Evolutionary conservation across 1,140 invertebrate genomes (phyloP), one percentile per base, ranked within the genome.

Genomic region (Diorhabda elongata): DNA sequence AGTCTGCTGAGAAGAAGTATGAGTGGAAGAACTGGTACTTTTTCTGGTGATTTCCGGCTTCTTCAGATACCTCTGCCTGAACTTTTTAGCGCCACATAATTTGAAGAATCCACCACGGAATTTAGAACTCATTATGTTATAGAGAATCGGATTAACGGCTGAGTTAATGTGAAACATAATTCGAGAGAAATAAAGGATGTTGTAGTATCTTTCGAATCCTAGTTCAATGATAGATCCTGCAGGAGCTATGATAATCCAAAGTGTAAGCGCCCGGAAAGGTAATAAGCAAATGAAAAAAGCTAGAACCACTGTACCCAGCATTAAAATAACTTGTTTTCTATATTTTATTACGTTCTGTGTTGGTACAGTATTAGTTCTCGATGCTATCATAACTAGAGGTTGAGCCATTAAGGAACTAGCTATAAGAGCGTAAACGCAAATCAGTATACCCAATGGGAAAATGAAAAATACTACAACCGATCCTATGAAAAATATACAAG

Each of bases 121-220:
- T 81, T 95, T 96, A 0, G 92, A 93, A n/a, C 92, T 95, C 90
- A 94, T 94, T 8, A 94, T 84, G 79, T 93, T 93, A 82, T 96
- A 96, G 9, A 96, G 84, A 73, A 96, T 93, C 3, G 94, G 94
- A 82, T 96, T 96, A 67, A 95, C 89, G 42, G 93, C 92, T 4
- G 93, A 95, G 79, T 96, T 95, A 26, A 95, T 85, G 82, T 96
- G 95, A 11, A 94, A 81, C 91, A 96, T 92, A 43, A 95, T 87
- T 60, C 93, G 86, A 75, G 89, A 92, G 81, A 95, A 91, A 81
- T 93, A 95, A 7, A 96, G 85, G 61, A 96, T 83, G 78, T 90
- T 91, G 82, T 93, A 95, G 82, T 93, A 96, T 5, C 85, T 85
- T 70, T 93, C 91, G 74, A 93, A 81, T 41, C 92, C 93, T 71